phyloP scores from a whole-genome alignment of 2,797 vertebrate species.

The Tokudaia tokunoshimensis region DNA sequence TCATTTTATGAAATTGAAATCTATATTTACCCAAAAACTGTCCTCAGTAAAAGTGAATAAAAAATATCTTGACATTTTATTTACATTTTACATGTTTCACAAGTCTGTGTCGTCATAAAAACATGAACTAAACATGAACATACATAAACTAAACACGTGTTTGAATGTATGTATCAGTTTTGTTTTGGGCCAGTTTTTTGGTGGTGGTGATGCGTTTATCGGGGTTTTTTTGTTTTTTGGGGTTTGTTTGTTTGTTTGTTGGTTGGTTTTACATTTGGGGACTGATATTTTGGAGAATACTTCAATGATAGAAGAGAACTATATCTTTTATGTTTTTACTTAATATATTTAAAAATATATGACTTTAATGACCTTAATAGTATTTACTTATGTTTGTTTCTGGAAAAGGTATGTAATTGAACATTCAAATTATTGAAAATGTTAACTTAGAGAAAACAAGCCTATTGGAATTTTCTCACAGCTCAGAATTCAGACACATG shows the following conservation, averaged over 20 bases:
- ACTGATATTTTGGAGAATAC: not conserved
- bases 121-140: not conserved
- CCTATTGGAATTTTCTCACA: not conserved
- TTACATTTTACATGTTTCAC: conserved; percentile 43
- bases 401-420: not conserved
- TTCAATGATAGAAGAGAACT: not conserved
- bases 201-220: not conserved
- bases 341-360: not conserved
- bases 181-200: not conserved
- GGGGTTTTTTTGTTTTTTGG: not conserved
- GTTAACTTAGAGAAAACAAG: not conserved
- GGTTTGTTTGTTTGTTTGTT: not conserved
- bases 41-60: not conserved
- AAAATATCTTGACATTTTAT: conserved; percentile 6
- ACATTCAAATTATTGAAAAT: conserved; percentile 37
- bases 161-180: not conserved
- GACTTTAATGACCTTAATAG: not conserved
- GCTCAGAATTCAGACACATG: not conserved
- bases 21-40: not conserved
- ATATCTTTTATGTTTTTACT: not conserved
- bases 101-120: not conserved
- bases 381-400: not conserved
- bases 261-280: not conserved
- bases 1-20: conserved; percentile 29
- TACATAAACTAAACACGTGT: not conserved